These are phyloP conservation scores for Mus spretus DNA, from an alignment of 2,797 vertebrate genomes.

Conservation along the genomic window DNA sequence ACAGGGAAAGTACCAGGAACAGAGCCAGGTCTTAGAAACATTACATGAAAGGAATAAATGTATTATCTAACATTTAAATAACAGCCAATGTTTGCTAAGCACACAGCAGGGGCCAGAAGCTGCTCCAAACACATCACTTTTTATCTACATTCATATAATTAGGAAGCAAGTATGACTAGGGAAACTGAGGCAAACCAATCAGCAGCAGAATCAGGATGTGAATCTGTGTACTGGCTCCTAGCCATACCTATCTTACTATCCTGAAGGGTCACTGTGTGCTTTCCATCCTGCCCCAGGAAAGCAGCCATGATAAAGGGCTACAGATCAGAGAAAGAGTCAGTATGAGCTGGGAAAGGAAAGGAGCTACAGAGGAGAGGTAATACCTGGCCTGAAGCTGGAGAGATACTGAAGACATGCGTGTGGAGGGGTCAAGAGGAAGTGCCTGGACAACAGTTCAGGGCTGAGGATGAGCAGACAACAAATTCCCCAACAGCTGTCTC, in stretches of 20 bases:
- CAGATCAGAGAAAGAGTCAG: not conserved
- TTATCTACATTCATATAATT: not conserved
- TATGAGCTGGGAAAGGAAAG: not conserved
- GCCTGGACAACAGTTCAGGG: no score
- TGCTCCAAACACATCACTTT: not conserved
- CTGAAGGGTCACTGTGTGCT: not conserved
- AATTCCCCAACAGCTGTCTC: not conserved
- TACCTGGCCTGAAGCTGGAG: not conserved
- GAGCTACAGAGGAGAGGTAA: not conserved
- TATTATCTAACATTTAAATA: not conserved
- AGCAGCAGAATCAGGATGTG: not conserved
- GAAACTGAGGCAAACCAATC: not conserved
- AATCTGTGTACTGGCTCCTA: no score
- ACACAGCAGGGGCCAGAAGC: not conserved
- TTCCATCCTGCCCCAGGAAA: not conserved
- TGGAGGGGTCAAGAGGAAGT: not conserved
- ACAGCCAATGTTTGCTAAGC: not conserved
- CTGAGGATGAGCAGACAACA: not conserved
- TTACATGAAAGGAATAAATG: not conserved
- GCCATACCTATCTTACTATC: not conserved
- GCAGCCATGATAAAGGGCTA: not conserved
- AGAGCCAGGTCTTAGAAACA: not conserved
- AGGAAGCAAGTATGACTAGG: not conserved
- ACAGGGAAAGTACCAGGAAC: not conserved
- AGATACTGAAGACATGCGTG: not conserved